phyloP scores from a whole-genome alignment of 1,140 invertebrate genomes.

The Plectrocnemia conspersa region DNA sequence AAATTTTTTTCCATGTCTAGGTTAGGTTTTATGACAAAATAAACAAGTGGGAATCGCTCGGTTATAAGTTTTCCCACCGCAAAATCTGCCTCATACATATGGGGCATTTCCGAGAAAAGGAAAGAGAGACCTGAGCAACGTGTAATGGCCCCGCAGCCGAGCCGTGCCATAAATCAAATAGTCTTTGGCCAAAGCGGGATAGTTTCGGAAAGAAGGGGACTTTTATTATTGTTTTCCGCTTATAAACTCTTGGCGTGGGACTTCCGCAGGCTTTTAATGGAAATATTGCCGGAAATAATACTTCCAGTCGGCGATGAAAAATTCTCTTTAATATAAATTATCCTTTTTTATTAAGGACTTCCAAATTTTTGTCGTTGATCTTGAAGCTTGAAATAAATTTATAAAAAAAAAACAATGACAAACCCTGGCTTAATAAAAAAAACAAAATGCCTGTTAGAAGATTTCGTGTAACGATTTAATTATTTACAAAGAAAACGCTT shows the following conservation, averaged over 20 bases:
- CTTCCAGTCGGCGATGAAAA: too few species aligned
- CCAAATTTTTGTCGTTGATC: too few species aligned
- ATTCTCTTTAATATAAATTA: too few species aligned
- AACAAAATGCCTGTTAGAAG: too few species aligned
- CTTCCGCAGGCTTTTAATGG: constrained; percentile 21
- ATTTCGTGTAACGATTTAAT: too few species aligned
- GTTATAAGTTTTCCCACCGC: neutral
- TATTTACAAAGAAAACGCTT: too few species aligned
- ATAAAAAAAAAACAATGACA: too few species aligned
- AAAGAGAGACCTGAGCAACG: constrained; percentile 1
- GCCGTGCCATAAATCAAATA: constrained; percentile 31
- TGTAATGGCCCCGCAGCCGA: constrained; percentile 3
- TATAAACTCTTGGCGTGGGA: constrained; percentile 22
- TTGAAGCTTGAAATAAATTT: too few species aligned
- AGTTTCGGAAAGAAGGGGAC: constrained; percentile 26
- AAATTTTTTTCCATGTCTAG: neutral
- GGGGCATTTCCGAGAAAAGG: constrained; percentile 1
- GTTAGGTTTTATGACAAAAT: neutral
- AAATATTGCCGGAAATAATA: constrained; percentile 25
- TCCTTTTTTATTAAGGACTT: too few species aligned
- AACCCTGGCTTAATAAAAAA: too few species aligned
- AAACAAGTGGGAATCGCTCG: neutral
- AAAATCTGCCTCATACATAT: neutral
- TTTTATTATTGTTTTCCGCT: constrained; percentile 34
- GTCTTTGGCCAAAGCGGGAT: constrained; percentile 22